Base-by-base conservation (phyloP, 2,888 invertebrate species). In the Sesia apiformis region DNA sequence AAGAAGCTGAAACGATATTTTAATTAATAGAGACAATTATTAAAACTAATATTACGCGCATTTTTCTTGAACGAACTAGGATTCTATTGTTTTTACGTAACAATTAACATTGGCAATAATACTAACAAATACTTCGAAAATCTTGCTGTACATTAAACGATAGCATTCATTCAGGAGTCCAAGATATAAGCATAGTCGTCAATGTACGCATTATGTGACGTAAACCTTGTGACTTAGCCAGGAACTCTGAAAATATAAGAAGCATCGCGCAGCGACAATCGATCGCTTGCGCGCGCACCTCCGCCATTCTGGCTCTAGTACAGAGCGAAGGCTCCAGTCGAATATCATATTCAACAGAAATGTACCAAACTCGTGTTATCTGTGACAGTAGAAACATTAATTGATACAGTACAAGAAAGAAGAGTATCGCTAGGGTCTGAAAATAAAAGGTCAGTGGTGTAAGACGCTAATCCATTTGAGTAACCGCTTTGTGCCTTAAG, bases 141-240 rank as follows among this genome's bases (percentile, higher is more conserved):
- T n/a, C 23, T 46, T 46, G 8, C 23, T 46, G 23, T 46, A 46
- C 46, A 46, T 46, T 46, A 46, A 46, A 46, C 46, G 5, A 23
- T 46, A 46, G 23, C n/a, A 43, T n/a, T 46, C 46, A 46, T 46
- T 46, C 46, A 46, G 46, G 8, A 8, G 46, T 46, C 46, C 46
- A 46, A n/a, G 3, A 46, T 23, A 46, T 4, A 69, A 74, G 70
- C 71, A 61, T 64, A 72, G 70, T 76, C 76, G 72, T 81, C 83
- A 81, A 84, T 85, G 86, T 87, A 86, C 86, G 87, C 86, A 85
- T 77, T 73, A 74, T 74, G 78, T 87, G 87, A 87, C 86, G 87
- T 86, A 86, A 85, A 87, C 79, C 74, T 78, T 76, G 76, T 69
- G 73, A 72, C 74, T 78, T 75, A 69, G 75, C 74, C 71, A 75